Evolutionary conservation across 2,888 invertebrate species (phyloP).

Genomic region (Autographa gamma): DNA sequence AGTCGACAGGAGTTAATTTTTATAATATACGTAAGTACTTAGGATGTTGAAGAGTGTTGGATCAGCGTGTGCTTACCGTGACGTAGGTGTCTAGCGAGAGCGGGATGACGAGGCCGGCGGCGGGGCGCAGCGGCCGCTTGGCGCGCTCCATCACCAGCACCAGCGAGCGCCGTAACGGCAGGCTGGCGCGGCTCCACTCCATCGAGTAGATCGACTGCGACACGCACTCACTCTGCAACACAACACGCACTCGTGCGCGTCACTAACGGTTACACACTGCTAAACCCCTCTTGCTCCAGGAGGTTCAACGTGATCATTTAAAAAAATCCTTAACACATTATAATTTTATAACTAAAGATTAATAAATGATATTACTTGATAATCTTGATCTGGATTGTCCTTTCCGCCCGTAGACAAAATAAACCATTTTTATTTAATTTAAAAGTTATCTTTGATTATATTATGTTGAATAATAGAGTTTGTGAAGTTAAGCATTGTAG

Average conservation of each 20-base stretch:
- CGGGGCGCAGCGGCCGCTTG: slow-evolving; percentile 81
- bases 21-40: background rate
- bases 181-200: slow-evolving; percentile 70
- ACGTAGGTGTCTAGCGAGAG: slow-evolving; percentile 87
- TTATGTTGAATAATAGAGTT: no score
- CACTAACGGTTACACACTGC: no score
- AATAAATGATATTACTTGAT: no score
- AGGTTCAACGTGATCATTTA: no score
- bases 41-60: background rate
- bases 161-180: slow-evolving; percentile 71
- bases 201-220: slow-evolving; percentile 78
- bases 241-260: background rate
- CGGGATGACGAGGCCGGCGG: slow-evolving; percentile 83
- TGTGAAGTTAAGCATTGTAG: no score
- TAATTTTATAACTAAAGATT: no score
- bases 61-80: slow-evolving; percentile 68
- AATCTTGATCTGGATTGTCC: no score
- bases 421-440: no score
- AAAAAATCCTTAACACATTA: no score
- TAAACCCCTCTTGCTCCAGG: no score
- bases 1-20: background rate
- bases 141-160: slow-evolving; percentile 83
- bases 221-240: slow-evolving; percentile 79
- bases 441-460: no score
- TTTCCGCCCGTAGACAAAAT: no score